Evolutionary conservation across 2,888 invertebrate species (phyloP).

Genomic region (Blomia tropicalis): DNA sequence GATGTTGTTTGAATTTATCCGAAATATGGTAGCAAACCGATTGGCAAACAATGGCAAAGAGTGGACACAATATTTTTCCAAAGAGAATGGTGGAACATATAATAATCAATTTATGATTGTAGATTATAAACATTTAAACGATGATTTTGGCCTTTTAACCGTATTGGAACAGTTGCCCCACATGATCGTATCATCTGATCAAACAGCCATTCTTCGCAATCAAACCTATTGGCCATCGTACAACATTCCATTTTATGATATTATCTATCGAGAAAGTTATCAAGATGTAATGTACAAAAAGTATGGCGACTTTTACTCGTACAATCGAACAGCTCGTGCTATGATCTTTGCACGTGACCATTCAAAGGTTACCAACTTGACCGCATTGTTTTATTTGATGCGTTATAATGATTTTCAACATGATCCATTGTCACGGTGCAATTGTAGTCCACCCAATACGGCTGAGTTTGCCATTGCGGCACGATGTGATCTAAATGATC

Average conservation of each 20-base stretch:
- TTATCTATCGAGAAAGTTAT: constrained; percentile 49
- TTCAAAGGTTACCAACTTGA: constrained; percentile 42
- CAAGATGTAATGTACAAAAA: constrained; percentile 42
- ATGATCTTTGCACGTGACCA: constrained; percentile 48
- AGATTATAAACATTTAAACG: constrained; percentile 49
- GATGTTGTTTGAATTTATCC: constrained; percentile 54
- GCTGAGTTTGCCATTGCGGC: constrained; percentile 55
- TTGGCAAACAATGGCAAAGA: constrained; percentile 51
- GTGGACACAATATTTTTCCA: constrained; percentile 55
- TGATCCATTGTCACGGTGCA: constrained; percentile 51
- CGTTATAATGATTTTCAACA: constrained; percentile 53
- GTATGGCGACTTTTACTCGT: constrained; percentile 47
- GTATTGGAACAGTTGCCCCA: constrained; percentile 56
- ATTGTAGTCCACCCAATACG: constrained; percentile 52
- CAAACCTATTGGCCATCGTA: constrained; percentile 49
- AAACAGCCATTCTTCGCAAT: constrained; percentile 41
- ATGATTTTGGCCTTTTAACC: constrained; percentile 43
- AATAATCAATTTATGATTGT: constrained; percentile 67
- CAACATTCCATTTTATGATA: constrained; percentile 49
- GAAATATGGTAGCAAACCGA: constrained; percentile 66
- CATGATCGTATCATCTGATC: constrained; percentile 29
- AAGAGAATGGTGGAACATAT: constrained; percentile 40
- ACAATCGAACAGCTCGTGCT: constrained; percentile 49
- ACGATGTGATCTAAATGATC: constrained; percentile 52
- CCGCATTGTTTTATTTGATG: constrained; percentile 46